A percentile compares a stretch with the other conserved stretches of the same genome.
Evolutionary conservation across 2,113 vertebrate species (phyloP).

Genomic region (Poeciliopsis occidentalis): DNA sequence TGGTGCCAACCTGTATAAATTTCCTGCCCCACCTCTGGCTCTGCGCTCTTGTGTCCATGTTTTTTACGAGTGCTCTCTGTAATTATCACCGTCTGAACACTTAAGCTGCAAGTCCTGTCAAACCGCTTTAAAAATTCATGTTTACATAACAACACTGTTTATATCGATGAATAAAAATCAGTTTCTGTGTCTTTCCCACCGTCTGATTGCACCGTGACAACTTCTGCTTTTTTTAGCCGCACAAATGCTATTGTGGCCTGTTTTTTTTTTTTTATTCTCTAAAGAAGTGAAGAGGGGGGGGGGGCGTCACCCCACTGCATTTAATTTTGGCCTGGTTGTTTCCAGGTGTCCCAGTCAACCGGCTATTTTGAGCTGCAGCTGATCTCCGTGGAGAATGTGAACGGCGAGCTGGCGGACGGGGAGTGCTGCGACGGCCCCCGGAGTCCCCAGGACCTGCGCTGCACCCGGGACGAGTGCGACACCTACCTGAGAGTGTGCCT

Average conservation of each 20-base stretch:
- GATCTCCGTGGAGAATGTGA: conserved; percentile 92
- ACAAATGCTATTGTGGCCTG: not conserved
- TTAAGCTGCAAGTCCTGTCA: not conserved
- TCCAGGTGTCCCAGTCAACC: conserved; percentile 90
- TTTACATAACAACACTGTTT: not conserved
- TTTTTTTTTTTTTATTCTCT: no score
- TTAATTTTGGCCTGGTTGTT: conserved; percentile 67
- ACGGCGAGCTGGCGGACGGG: conserved; percentile 92
- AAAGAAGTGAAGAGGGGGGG: no score
- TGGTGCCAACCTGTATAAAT: not conserved
- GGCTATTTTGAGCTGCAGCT: conserved; percentile 99
- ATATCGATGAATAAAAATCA: no score
- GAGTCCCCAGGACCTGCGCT: conserved; percentile 85
- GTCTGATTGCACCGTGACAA: not conserved
- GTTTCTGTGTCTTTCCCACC: no score
- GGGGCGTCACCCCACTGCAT: not conserved
- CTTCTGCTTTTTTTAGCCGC: conserved; percentile 21
- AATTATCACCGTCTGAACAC: not conserved
- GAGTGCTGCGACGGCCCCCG: conserved; percentile 93
- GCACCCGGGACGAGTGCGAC: conserved; percentile 93
- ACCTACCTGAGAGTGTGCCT: conserved; percentile 94
- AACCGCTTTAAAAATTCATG: not conserved
- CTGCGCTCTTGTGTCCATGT: no score
- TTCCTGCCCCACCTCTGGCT: no score
- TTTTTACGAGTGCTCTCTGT: no score